phyloP scores from a whole-genome alignment of 2,888 invertebrate genomes.

The Stenurella melanura region DNA sequence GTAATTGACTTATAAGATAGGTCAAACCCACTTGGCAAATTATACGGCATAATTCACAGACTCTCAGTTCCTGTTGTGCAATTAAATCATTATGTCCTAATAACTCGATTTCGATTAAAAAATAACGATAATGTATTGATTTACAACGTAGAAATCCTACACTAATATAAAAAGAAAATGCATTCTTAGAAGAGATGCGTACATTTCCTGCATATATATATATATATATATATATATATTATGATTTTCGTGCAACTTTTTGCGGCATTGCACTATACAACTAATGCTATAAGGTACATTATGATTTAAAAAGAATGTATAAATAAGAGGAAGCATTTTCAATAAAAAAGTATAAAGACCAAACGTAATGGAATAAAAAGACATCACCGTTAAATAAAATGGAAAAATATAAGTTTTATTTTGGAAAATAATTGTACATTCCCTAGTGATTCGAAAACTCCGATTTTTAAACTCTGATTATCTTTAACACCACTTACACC shows the following conservation, averaged over 20 bases:
- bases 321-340: constrained; percentile 50
- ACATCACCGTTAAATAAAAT: constrained; percentile 32
- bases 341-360: constrained; percentile 50
- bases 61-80: background rate
- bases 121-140: constrained; percentile 33
- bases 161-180: constrained; percentile 44
- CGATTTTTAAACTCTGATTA: constrained; percentile 57
- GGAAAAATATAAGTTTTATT: constrained; percentile 36
- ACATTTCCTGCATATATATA: constrained; percentile 43
- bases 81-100: background rate
- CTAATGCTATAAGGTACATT: constrained; percentile 55
- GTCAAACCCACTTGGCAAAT: background rate
- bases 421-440: constrained; percentile 44
- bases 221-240: too few species aligned
- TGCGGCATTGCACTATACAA: constrained; percentile 51
- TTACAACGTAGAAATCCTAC: constrained; percentile 42
- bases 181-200: constrained; percentile 34
- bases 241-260: constrained; percentile 43
- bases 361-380: constrained; percentile 35
- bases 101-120: background rate
- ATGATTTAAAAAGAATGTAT: constrained; percentile 50
- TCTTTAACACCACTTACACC: constrained; percentile 63
- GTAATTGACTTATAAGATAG: background rate
- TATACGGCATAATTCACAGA: background rate
- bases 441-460: constrained; percentile 48